Percentiles rank a stretch among this genome's conserved stretches.
Evolutionary conservation across 1,140 invertebrate genomes (phyloP).

Genomic region (Hycleus phaleratus): DNA sequence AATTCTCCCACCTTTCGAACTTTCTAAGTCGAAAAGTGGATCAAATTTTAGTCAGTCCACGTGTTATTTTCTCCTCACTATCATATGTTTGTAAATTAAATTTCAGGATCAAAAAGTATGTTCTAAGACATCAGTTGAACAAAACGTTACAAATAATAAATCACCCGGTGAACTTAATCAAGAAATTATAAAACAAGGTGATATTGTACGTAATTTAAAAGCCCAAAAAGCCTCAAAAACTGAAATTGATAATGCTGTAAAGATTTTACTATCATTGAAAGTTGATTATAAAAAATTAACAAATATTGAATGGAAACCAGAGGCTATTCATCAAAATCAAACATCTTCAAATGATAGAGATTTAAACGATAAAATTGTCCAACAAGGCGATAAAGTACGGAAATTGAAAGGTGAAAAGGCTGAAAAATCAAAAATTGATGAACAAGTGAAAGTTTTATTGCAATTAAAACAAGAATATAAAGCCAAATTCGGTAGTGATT

Average conservation of each 20-base stretch:
- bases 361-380: conserved; percentile 51
- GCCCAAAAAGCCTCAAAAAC: conserved; percentile 47
- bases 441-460: conserved; percentile 57
- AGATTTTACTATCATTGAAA: conserved; percentile 68
- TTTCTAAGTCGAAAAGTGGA: no score
- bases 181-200: conserved; percentile 55
- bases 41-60: no score
- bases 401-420: conserved; percentile 58
- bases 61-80: no score
- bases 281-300: conserved; percentile 68
- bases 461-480: conserved; percentile 62
- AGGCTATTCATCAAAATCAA: conserved; percentile 2
- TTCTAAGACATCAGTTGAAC: no score
- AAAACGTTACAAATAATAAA: neutral
- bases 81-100: no score
- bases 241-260: conserved; percentile 62
- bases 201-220: conserved; percentile 63
- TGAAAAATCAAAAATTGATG: conserved; percentile 50
- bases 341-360: conserved; percentile 19
- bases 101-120: no score
- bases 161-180: conserved; percentile 32
- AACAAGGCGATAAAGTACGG: conserved; percentile 64
- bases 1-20: no score
- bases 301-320: conserved; percentile 41
- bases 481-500: conserved; percentile 51